Evolutionary conservation across 1,140 invertebrate genomes (phyloP), one percentile per base, ranked within the genome.

Genomic region (Conus betulinus): DNA sequence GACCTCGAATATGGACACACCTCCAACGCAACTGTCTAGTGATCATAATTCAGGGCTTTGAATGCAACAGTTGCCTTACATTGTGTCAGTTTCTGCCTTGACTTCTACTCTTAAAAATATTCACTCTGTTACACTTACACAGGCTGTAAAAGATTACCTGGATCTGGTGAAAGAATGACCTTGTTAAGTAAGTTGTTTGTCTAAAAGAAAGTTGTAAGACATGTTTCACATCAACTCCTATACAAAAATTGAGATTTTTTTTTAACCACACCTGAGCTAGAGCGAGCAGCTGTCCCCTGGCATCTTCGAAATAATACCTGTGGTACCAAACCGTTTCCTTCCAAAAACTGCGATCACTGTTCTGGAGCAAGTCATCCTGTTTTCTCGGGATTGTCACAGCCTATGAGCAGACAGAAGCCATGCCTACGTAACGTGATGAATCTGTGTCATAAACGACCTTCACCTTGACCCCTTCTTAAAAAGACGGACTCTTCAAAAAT

Each of bases 181-280:
- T 82, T 82, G 79, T 23, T 71, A 11, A 5, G 67, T 60, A 10
- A 20, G 23, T 20, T 20, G 23, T 23, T 71, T 71, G 67, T 71
- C 17, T 17, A 60, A 60, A 60, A 60, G 8, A 5, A 71, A 5
- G 20, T 71, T 17, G 13, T 20, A 11, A 11, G 5, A 5, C 67
- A 71, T 13, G 17, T 20, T 71, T 71, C 17, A 57, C 55, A 23
- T 71, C 67, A 15, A 60, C 8, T 60, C 57, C 17, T 17, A 60
- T 60, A 60, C 7, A n/a, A 60, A 60, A 60, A 60, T 10, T n/a
- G 17, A 60, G 57, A 60, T n/a, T 76, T 8, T 76, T 76, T 25
- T 55, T 5, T 63, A 79, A 84, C 39, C 57, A 88, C 84, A 88
- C 87, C 57, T 23, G 79, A 25, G n/a, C n/a, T n/a, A 17, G 87